Conservation (phyloP, 1,140 invertebrate species). For the Drosophila insularis region DNA sequence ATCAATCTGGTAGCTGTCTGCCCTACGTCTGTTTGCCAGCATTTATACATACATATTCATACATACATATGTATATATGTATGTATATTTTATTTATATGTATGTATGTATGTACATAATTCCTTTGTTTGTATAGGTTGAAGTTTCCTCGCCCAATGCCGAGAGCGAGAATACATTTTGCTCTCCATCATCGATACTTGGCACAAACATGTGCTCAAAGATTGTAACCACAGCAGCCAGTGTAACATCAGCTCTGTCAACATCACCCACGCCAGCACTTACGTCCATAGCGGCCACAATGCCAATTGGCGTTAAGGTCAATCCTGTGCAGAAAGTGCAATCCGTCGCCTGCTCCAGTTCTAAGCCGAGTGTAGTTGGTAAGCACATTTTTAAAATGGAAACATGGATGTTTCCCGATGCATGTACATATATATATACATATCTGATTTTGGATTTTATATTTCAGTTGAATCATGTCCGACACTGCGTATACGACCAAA, state of each 20-base stretch:
- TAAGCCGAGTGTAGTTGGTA: constrained; percentile 38
- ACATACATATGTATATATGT: no score
- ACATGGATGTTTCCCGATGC: no score
- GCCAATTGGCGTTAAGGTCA: background rate
- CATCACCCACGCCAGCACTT: constrained; percentile 46
- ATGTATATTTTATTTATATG: background rate
- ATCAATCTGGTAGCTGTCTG: background rate
- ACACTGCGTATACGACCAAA: constrained; percentile 67
- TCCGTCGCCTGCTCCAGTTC: constrained; percentile 3
- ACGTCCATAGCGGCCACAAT: constrained; percentile 32
- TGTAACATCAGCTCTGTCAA: constrained; percentile 71
- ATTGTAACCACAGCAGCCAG: constrained; percentile 74
- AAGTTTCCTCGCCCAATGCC: constrained; percentile 85
- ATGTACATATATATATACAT: no score
- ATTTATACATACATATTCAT: background rate
- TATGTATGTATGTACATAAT: background rate
- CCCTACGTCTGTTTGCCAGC: background rate
- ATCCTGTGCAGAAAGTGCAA: constrained; percentile 11
- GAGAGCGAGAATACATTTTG: constrained; percentile 84
- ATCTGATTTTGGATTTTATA: background rate
- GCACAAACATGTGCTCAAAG: constrained; percentile 81
- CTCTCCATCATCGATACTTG: constrained; percentile 80
- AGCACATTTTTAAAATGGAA: background rate
- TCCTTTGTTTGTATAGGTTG: constrained; percentile 54
- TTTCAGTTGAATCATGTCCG: constrained; percentile 69